These are phyloP conservation scores for Taenaris catops DNA, from an alignment of 2,888 invertebrate genomes.

Conservation along the genomic window DNA sequence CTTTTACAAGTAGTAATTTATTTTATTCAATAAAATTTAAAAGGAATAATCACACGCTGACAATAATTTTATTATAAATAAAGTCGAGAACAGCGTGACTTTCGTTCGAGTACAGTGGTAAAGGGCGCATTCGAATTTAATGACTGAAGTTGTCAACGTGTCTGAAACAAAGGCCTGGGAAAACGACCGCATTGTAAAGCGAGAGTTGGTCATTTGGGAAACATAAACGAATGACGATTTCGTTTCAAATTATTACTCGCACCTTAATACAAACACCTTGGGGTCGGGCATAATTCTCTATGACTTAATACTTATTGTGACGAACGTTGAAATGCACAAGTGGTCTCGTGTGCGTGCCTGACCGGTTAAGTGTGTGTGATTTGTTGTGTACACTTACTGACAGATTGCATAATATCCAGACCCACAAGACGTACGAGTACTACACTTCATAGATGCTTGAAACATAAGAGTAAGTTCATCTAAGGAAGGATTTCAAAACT, in stretches of 20 bases:
- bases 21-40: too few species aligned
- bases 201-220: slow-evolving; percentile 16
- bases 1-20: too few species aligned
- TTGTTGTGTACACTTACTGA: too few species aligned
- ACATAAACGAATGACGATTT: slow-evolving; percentile 20
- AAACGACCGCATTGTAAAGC: slow-evolving; percentile 11
- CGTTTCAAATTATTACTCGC: slow-evolving; percentile 4
- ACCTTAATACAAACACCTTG: slow-evolving; percentile 9
- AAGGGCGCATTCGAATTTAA: slow-evolving; percentile 2
- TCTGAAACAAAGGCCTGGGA: slow-evolving; percentile 9
- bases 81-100: slow-evolving; percentile 2
- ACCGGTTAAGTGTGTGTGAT: background rate
- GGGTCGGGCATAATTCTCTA: slow-evolving; percentile 3
- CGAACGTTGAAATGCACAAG: slow-evolving; percentile 3
- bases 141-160: slow-evolving; percentile 7
- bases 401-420: slow-evolving; percentile 1
- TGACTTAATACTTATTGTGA: slow-evolving; percentile 18
- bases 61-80: too few species aligned
- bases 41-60: too few species aligned
- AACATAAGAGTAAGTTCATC: too few species aligned
- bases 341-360: background rate
- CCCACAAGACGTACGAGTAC: too few species aligned
- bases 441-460: too few species aligned
- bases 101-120: background rate
- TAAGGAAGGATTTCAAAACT: too few species aligned